Percentiles rank a stretch among this genome's conserved stretches.
These are phyloP conservation scores for Philaethria dido DNA, from an alignment of 2,888 invertebrate species.

Conservation along the genomic window DNA sequence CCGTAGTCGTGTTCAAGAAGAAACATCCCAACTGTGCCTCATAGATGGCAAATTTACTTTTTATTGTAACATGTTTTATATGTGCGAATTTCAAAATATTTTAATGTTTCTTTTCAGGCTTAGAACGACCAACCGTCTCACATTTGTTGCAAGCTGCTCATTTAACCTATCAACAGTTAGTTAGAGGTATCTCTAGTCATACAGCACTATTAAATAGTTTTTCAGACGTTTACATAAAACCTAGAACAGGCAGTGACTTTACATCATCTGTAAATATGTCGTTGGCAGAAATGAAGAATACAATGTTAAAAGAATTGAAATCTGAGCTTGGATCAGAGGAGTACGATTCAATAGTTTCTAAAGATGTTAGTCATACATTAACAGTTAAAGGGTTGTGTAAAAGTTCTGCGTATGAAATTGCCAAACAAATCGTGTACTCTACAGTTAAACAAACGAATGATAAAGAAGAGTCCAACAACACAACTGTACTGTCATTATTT, in stretches of 20 bases:
- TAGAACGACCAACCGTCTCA: conserved; percentile 85
- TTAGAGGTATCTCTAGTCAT: conserved; percentile 82
- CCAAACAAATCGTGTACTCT: conserved; percentile 82
- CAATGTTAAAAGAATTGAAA: conserved; percentile 67
- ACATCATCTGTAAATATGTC: conserved; percentile 65
- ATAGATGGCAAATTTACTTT: not conserved
- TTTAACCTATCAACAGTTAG: conserved; percentile 85
- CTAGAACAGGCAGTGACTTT: conserved; percentile 74
- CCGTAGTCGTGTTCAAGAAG: no score
- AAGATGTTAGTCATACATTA: conserved; percentile 60
- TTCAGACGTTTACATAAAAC: conserved; percentile 86
- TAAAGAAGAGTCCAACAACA: conserved; percentile 37
- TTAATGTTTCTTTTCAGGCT: conserved; percentile 64
- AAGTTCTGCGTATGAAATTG: conserved; percentile 76
- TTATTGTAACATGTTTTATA: not conserved
- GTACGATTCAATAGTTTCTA: conserved; percentile 41
- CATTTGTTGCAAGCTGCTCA: conserved; percentile 87
- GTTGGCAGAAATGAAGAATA: conserved; percentile 76
- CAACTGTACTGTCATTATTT: conserved; percentile 49
- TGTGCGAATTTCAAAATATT: conserved; percentile 13
- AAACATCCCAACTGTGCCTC: no score
- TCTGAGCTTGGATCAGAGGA: conserved; percentile 50
- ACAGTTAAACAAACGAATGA: conserved; percentile 54
- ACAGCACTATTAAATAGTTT: conserved; percentile 84
- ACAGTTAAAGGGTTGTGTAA: conserved; percentile 75